phyloP scores from a whole-genome alignment of 2,797 vertebrate species.

The Sardinella longiceps region DNA sequence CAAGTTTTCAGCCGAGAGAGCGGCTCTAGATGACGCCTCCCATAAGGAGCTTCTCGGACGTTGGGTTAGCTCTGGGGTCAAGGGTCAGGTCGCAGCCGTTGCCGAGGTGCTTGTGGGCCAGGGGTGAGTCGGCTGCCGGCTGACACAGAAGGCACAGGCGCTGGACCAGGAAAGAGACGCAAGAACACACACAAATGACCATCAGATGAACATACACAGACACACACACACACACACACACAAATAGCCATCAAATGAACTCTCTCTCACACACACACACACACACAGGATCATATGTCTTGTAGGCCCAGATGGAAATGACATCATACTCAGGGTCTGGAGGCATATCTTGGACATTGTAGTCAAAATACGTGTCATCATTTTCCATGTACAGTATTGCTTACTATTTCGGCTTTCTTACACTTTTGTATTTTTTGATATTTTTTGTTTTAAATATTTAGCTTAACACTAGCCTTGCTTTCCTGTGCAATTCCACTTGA shows the following conservation, averaged over 20 bases:
- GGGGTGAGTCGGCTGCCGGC: conserved; percentile 45
- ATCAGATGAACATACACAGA: background rate
- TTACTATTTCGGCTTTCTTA: too few relatives aligned
- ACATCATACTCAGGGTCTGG: background rate
- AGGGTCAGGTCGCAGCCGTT: conserved; percentile 30
- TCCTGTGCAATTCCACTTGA: too few relatives aligned
- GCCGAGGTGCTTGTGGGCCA: conserved; percentile 39
- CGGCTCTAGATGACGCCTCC: background rate
- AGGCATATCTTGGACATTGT: background rate
- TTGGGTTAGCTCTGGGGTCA: conserved; percentile 20
- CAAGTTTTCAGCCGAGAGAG: background rate
- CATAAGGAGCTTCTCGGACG: conserved; percentile 39
- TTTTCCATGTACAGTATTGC: too few relatives aligned
- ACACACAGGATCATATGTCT: background rate
- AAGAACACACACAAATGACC: background rate
- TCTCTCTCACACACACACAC: background rate
- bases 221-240: background rate
- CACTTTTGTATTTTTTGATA: too few relatives aligned
- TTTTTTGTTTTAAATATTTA: too few relatives aligned
- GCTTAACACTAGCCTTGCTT: too few relatives aligned
- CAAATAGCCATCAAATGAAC: background rate
- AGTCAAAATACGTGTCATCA: background rate
- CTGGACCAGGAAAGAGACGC: conserved; percentile 49
- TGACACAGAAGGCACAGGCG: conserved; percentile 65
- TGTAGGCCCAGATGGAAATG: background rate